Evolutionary conservation across 2,888 invertebrate genomes (phyloP).

Genomic region (Siphonodentalium dalli): DNA sequence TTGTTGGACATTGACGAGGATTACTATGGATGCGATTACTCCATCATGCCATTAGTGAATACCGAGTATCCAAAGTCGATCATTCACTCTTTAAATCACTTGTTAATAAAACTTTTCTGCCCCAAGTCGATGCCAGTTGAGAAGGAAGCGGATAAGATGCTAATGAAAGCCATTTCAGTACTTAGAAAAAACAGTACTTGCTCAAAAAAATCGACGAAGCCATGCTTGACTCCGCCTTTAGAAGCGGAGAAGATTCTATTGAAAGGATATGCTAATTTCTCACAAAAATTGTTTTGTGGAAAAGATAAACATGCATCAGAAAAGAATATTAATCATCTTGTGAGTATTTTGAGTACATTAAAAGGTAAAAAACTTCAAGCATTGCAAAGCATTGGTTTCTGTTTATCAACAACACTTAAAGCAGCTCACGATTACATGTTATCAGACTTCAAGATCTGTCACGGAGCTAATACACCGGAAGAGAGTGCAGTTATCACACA

Average conservation of each 20-base stretch:
- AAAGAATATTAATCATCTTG: slow-evolving; percentile 15
- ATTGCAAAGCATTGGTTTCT: slow-evolving; percentile 41
- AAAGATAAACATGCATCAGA: too few relatives aligned
- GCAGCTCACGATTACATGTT: slow-evolving; percentile 19
- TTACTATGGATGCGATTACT: slow-evolving; percentile 48
- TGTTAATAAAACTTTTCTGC: slow-evolving; percentile 39
- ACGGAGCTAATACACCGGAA: slow-evolving; percentile 41
- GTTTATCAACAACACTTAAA: slow-evolving; percentile 39
- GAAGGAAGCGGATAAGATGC: slow-evolving; percentile 30
- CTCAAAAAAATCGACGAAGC: too few relatives aligned
- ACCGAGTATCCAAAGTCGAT: slow-evolving; percentile 26
- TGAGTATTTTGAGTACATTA: slow-evolving; percentile 25
- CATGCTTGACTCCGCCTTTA: too few relatives aligned
- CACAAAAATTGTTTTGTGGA: too few relatives aligned
- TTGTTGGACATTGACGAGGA: slow-evolving; percentile 55
- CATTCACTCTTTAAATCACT: slow-evolving; percentile 30
- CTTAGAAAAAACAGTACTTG: slow-evolving; percentile 6
- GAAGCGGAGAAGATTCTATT: too few relatives aligned
- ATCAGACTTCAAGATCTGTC: slow-evolving; percentile 38
- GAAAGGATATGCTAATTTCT: too few relatives aligned
- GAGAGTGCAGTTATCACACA: slow-evolving; percentile 35
- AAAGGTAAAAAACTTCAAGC: slow-evolving; percentile 33
- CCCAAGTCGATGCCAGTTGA: slow-evolving; percentile 36
- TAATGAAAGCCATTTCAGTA: slow-evolving; percentile 18
- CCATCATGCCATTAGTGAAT: slow-evolving; percentile 34